Evolutionary conservation across 1,140 invertebrate genomes (phyloP), one percentile per base, ranked within the genome.

Genomic region (Muscidifurax raptorellus): DNA sequence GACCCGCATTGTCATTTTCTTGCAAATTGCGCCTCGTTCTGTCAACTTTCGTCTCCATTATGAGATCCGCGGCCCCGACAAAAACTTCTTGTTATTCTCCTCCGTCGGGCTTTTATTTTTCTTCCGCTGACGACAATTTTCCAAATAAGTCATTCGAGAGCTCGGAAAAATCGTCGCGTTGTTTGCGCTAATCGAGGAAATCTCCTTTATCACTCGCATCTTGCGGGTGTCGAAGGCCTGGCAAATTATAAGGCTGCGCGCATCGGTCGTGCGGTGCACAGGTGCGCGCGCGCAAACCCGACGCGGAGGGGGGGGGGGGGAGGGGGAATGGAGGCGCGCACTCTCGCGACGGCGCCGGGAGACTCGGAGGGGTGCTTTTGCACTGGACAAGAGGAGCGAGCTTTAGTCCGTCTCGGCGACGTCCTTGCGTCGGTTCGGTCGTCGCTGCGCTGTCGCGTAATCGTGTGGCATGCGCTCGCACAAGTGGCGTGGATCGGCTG

Each of bases 221-320:
- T 40, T 1, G 47, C 47, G 47, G 13, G 47, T 52, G 13, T 15
- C 7, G 15, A 22, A 13, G 12, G 32, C 1, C 32, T 3, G 36
- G 32, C 22, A 44, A n/a, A 75, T 30, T 27, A 36, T 13, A 75
- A 32, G 36, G 72, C 36, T 40, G 36, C 36, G 10, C 2, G 36
- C 9, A 40, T 40, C 36, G 36, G 36, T 40, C 36, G 36, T 40
- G 32, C 32, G 5, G n/a, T n/a, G n/a, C 27, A 25, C 28, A 9
- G 80, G 69, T 72, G 12, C 40, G 82, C 75, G 82, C 82, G 36
- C 76, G 77, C 77, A 79, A 40, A 59, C 64, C 36, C 28, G 47
- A 47, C 3, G 28, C 30, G 1, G 52, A 1, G 4, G 15, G 1
- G 47, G 12, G 36, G n/a, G 13, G 76, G 76, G 3, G 76, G 12